phyloP scores from a whole-genome alignment of 2,113 vertebrate species.

The Edolisoma coerulescens region DNA sequence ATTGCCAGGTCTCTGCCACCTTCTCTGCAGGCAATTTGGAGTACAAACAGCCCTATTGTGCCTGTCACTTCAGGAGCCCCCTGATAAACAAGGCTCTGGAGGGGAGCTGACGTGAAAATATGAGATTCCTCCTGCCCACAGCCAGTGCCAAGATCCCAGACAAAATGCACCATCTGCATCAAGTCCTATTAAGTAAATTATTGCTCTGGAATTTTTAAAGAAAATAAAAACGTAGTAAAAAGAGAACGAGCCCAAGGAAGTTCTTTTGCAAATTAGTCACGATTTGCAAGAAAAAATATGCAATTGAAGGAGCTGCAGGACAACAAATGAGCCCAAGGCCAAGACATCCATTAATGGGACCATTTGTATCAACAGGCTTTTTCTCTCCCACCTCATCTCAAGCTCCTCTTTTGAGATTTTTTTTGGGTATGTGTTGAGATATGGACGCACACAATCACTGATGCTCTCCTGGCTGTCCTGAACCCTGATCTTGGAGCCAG shows the following conservation, averaged over 20 bases:
- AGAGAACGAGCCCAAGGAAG: not conserved
- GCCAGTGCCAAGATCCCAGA: slow-evolving; percentile 49
- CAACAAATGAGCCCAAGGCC: not conserved
- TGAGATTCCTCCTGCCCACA: slow-evolving; percentile 53
- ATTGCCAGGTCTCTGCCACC: slow-evolving; percentile 12
- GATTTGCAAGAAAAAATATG: slow-evolving; percentile 58
- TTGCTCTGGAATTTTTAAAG: slow-evolving; percentile 34
- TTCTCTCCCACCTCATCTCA: not conserved
- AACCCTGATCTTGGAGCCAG: not conserved
- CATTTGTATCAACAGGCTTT: not conserved
- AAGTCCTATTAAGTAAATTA: slow-evolving; percentile 69
- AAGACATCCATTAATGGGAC: not conserved
- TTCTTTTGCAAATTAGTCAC: slow-evolving; percentile 38
- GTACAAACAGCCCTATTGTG: slow-evolving; percentile 54
- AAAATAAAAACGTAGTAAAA: not conserved
- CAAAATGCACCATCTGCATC: slow-evolving; percentile 53
- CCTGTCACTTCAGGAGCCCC: slow-evolving; percentile 52
- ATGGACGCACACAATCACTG: not conserved
- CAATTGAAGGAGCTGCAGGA: not conserved
- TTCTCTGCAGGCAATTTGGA: slow-evolving; percentile 54
- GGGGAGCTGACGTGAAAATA: slow-evolving; percentile 62
- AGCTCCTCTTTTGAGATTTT: not conserved
- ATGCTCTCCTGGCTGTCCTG: not conserved
- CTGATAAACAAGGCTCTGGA: slow-evolving; percentile 64
- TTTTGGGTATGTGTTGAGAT: not conserved